phyloP scores from a whole-genome alignment of 2,113 vertebrate species.

The Mormyrus lacerda region DNA sequence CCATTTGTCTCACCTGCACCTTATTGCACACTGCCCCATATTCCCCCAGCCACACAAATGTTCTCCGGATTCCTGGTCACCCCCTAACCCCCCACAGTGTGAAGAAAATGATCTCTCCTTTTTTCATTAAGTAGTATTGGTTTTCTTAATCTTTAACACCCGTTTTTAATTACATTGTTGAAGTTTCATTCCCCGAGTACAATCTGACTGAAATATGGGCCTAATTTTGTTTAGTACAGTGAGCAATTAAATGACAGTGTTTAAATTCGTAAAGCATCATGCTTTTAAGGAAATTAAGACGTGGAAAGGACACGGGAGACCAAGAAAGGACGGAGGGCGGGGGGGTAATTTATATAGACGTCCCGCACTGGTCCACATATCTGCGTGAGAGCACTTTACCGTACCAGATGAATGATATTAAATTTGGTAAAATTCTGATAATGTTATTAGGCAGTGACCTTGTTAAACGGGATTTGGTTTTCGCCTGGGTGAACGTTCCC shows the following conservation, averaged over 20 bases:
- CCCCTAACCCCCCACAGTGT: background rate
- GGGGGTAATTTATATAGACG: background rate
- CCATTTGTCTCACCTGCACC: background rate
- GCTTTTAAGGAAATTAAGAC: slow-evolving; percentile 12
- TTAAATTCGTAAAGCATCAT: slow-evolving; percentile 1
- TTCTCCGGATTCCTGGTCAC: background rate
- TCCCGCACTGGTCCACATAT: slow-evolving; percentile 10
- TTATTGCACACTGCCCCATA: background rate
- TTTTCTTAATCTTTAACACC: background rate
- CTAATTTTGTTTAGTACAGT: slow-evolving; percentile 11
- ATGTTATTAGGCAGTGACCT: slow-evolving; percentile 32
- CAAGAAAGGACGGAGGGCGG: background rate
- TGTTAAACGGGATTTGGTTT: slow-evolving; percentile 40
- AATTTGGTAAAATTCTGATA: slow-evolving; percentile 25
- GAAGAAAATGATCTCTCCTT: background rate
- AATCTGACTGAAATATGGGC: background rate
- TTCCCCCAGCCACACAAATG: background rate
- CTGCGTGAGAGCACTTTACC: slow-evolving; percentile 22
- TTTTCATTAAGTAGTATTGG: background rate
- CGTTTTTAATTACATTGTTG: slow-evolving; percentile 6
- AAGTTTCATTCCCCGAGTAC: background rate
- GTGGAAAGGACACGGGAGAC: slow-evolving; percentile 1
- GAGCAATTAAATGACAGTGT: background rate
- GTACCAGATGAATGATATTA: slow-evolving; percentile 17
- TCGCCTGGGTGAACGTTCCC: slow-evolving; percentile 26